These are phyloP conservation scores for Maniola jurtina DNA, from an alignment of 1,140 invertebrate species.

Conservation along the genomic window DNA sequence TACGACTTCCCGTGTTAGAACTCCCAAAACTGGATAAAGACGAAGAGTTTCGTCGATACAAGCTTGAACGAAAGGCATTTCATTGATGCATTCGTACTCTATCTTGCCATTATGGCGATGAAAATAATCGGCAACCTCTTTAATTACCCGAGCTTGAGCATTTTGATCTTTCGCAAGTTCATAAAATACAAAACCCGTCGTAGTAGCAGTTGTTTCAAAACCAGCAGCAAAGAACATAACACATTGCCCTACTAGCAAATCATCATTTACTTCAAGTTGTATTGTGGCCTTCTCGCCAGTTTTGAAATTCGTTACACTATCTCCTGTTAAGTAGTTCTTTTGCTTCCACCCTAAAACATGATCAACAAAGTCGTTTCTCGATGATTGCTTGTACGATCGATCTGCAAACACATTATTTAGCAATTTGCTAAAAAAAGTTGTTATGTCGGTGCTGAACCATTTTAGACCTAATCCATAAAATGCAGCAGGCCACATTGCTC, in stretches of 20 bases:
- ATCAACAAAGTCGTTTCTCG: slow-evolving; percentile 39
- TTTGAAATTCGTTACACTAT: slow-evolving; percentile 21
- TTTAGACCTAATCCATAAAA: slow-evolving; percentile 33
- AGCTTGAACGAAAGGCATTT: slow-evolving; percentile 35
- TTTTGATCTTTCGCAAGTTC: slow-evolving; percentile 31
- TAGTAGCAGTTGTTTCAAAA: slow-evolving; percentile 38
- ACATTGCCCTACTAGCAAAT: slow-evolving; percentile 32
- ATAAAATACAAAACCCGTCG: slow-evolving; percentile 32
- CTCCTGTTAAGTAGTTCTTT: slow-evolving; percentile 22
- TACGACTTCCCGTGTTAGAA: slow-evolving; percentile 36
- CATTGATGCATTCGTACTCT: slow-evolving; percentile 34
- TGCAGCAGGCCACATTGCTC: slow-evolving; percentile 36
- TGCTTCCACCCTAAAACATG: slow-evolving; percentile 31
- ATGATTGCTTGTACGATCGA: slow-evolving; percentile 21
- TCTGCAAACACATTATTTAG: slow-evolving; percentile 26
- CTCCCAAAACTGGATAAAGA: slow-evolving; percentile 37
- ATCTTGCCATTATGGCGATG: slow-evolving; percentile 13
- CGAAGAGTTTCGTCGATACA: slow-evolving; percentile 36
- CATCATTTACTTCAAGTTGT: slow-evolving; percentile 26
- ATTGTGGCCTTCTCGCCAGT: slow-evolving; percentile 17
- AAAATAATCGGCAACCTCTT: slow-evolving; percentile 36
- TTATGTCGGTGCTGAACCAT: slow-evolving; percentile 27
- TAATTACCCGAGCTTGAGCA: slow-evolving; percentile 26
- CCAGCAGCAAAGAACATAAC: slow-evolving; percentile 36
- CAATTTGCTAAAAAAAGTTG: slow-evolving; percentile 29